phyloP scores from a whole-genome alignment of 2,797 vertebrate genomes.

The Anguilla pacifica region DNA sequence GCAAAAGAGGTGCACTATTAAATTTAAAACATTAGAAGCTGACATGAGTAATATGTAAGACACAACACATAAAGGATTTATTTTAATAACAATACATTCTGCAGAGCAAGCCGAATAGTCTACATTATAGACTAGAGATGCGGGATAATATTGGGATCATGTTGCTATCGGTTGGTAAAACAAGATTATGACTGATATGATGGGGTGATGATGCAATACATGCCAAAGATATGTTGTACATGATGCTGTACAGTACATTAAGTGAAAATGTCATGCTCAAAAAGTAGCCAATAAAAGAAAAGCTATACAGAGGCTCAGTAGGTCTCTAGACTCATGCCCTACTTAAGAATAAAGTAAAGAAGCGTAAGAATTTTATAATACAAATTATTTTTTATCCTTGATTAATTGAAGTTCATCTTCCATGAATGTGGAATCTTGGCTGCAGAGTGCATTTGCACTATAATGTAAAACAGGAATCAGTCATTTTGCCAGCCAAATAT shows the following conservation, averaged over 20 bases:
- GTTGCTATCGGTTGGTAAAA: too few relatives aligned
- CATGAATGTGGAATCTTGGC: background rate
- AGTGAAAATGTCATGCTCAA: background rate
- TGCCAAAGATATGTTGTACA: too few relatives aligned
- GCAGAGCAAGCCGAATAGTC: too few relatives aligned
- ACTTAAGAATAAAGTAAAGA: background rate
- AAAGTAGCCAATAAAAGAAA: background rate
- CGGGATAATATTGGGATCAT: too few relatives aligned
- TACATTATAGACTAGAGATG: too few relatives aligned
- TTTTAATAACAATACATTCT: background rate
- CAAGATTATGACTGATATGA: too few relatives aligned
- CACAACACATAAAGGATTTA: background rate
- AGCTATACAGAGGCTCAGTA: background rate
- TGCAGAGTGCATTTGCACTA: background rate
- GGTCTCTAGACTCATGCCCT: background rate
- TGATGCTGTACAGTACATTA: background rate
- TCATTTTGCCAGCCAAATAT: background rate
- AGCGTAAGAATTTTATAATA: background rate
- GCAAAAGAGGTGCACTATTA: background rate
- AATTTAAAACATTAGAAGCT: background rate
- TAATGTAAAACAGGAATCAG: background rate
- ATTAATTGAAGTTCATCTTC: background rate
- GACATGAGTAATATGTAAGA: background rate
- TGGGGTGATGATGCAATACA: too few relatives aligned
- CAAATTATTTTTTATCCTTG: background rate